Base-by-base conservation (phyloP, 2,888 invertebrate species). In the Lasioglossum pauxillum region DNA sequence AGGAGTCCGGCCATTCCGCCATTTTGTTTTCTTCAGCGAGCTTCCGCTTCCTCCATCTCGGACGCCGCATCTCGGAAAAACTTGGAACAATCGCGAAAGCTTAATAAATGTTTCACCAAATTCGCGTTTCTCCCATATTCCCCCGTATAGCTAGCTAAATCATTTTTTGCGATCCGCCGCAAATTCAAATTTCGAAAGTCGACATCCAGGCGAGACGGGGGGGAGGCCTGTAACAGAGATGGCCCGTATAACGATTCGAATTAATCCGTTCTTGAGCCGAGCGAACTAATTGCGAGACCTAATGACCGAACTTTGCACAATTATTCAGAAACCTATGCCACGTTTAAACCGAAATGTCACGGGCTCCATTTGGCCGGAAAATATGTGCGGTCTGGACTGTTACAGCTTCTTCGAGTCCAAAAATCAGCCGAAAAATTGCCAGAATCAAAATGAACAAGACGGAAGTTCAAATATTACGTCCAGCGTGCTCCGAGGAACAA, bases 271-370 rank as follows among this genome's bases (percentile, higher is more conserved):
- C 57, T 46, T 23, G 76, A 57, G 49, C 57, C 23, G 64, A 53
- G 80, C 12, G 77, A 69, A 83, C 80, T 87, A 87, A 87, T 87
- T 87, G 75, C 83, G 53, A 72, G 82, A 87, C 77, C 83, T 87
- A 87, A 87, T 86, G 87, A 75, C 86, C 83, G 71, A 87, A 87
- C 75, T 87, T 87, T 80, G 80, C 67, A 60, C 86, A 53, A 87
- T 87, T 87, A 87, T 86, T 87, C 87, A 83, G 83, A 80, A 87
- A 87, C 87, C 80, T 83, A 86, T 87, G 86, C 80, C 69, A 74
- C 78, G 73, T 49, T 85, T 79, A 79, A 75, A 82, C 76, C 86
- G 27, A 72, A 73, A 83, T 67, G 86, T 75, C 82, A 78, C 82
- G 19, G 75, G 46, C 57, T n/a, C 27, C 57, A 23, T 72, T 72